These are phyloP conservation scores for Channa maculata DNA, from an alignment of 2,113 vertebrate species.

Conservation along the genomic window DNA sequence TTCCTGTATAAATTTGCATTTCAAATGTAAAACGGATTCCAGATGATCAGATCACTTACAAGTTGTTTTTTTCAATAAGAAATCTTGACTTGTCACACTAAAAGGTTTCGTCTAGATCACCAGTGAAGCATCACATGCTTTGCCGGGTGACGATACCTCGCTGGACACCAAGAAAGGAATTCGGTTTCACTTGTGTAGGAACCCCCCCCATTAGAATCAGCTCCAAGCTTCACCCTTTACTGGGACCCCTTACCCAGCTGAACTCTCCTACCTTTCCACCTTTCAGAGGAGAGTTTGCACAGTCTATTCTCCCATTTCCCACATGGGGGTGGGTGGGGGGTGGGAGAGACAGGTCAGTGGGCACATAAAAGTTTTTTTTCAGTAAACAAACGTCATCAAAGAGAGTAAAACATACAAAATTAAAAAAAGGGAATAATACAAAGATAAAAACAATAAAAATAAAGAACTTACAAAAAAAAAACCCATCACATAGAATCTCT, in stretches of 20 bases:
- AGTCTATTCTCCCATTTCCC: constrained; percentile 48
- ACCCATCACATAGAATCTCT: constrained; percentile 30
- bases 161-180: background rate
- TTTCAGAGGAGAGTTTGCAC: constrained; percentile 21
- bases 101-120: background rate
- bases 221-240: constrained; percentile 8
- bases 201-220: constrained; percentile 26
- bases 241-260: constrained; percentile 10
- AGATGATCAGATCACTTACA: background rate
- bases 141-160: too few relatives aligned
- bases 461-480: constrained; percentile 60
- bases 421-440: constrained; percentile 65
- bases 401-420: constrained; percentile 60
- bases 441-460: constrained; percentile 62
- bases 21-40: background rate
- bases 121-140: background rate
- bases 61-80: too few relatives aligned
- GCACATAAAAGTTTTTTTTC: constrained; percentile 38
- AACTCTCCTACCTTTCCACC: background rate
- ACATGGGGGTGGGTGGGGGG: background rate
- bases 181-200: constrained; percentile 24
- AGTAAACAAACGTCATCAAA: constrained; percentile 63
- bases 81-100: too few relatives aligned
- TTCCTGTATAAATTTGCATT: background rate
- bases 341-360: constrained; percentile 19